Conservation (phyloP, 2,888 invertebrate species). For the Andrena flavipes region DNA sequence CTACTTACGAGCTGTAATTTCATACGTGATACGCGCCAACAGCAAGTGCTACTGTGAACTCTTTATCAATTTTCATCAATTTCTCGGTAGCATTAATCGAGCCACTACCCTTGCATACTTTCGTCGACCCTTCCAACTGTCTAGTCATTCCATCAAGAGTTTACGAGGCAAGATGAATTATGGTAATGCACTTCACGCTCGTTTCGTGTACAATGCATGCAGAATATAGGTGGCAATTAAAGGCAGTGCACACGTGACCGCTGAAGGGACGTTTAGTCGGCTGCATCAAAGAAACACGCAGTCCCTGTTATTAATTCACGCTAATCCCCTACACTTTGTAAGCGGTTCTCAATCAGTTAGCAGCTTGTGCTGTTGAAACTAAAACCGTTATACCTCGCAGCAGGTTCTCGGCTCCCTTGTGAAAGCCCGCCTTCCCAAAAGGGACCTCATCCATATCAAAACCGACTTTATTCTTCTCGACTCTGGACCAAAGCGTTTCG, state of each 20-base stretch:
- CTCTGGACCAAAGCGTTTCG: conserved; percentile 13
- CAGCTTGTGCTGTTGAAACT: not conserved
- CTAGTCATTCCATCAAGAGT: conserved; percentile 7
- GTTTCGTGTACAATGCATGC: conserved; percentile 9
- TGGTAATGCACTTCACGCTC: conserved; percentile 26
- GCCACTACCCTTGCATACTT: not conserved
- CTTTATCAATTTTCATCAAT: not conserved
- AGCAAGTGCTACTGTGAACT: not conserved
- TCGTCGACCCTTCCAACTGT: not conserved
- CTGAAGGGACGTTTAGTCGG: conserved; percentile 57
- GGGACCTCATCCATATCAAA: not conserved
- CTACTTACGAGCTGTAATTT: not conserved
- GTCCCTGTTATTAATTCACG: conserved; percentile 66
- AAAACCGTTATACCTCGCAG: not conserved
- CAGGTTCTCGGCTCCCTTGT: no score
- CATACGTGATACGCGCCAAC: not conserved
- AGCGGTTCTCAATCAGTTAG: conserved; percentile 46
- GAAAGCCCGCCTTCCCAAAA: not conserved
- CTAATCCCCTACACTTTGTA: conserved; percentile 63
- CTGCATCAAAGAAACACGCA: conserved; percentile 62
- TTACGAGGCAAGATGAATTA: conserved; percentile 26
- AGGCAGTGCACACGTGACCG: conserved; percentile 26
- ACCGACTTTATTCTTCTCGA: not conserved
- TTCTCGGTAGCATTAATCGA: not conserved
- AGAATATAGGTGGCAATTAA: conserved; percentile 46